Percentiles rank a stretch among this genome's conserved stretches.
phyloP scores from a whole-genome alignment of 2,113 vertebrate species.

The Heterochromis multidens region DNA sequence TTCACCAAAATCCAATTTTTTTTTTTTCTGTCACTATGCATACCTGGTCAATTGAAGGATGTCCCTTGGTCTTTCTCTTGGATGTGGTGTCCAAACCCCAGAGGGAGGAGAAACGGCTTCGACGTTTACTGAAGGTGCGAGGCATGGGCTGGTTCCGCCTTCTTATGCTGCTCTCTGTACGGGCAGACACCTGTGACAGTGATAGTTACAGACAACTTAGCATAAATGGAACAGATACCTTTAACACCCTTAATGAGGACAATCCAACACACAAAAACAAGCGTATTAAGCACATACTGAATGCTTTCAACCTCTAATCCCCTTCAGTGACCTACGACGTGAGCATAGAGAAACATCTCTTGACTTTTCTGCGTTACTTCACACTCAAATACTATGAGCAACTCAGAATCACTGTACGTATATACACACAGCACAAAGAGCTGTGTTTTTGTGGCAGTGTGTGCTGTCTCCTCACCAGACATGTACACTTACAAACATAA shows the following conservation, averaged over 20 bases:
- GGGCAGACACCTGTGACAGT: conserved; percentile 84
- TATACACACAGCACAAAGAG: neutral
- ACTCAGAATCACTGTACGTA: neutral
- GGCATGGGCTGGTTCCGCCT: conserved; percentile 87
- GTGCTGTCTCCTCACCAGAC: neutral
- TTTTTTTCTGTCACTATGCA: no score
- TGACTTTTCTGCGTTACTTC: conserved; percentile 69
- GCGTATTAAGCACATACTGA: neutral
- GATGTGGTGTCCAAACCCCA: conserved; percentile 96
- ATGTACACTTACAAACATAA: conserved; percentile 8
- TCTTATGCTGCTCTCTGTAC: conserved; percentile 84
- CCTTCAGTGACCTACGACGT: neutral
- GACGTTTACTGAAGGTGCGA: conserved; percentile 89
- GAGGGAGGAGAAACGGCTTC: conserved; percentile 94
- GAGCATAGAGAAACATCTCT: conserved; percentile 2
- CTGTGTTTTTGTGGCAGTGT: neutral
- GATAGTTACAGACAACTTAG: neutral
- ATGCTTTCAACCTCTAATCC: neutral
- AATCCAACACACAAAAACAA: neutral
- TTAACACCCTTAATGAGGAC: neutral
- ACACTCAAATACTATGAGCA: neutral
- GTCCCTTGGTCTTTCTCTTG: conserved; percentile 88
- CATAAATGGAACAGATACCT: neutral
- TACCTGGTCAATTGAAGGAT: conserved; percentile 94
- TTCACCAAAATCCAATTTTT: neutral